phyloP scores from a whole-genome alignment of 2,113 vertebrate genomes.

The Sapayoa aenigma region DNA sequence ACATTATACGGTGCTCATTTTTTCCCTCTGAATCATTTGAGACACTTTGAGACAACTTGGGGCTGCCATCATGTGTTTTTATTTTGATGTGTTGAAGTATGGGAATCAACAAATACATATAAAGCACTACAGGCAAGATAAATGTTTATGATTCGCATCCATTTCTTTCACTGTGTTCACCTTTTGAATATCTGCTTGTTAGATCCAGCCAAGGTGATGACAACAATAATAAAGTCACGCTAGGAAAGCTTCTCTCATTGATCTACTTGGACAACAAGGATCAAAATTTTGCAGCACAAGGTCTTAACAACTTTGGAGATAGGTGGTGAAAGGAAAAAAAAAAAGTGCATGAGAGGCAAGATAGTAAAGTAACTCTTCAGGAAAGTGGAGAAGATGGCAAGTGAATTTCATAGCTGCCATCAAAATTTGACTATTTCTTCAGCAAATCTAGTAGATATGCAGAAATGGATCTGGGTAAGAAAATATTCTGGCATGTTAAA shows the following conservation, averaged over 20 bases:
- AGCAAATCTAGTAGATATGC: background rate
- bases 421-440: background rate
- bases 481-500: background rate
- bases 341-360: background rate
- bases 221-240: background rate
- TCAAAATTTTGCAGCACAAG: background rate
- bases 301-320: background rate
- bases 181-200: background rate
- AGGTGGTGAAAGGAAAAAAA: background rate
- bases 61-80: background rate
- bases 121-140: background rate
- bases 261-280: background rate
- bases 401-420: background rate
- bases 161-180: background rate
- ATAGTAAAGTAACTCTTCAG: background rate
- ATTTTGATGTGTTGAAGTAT: background rate
- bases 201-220: background rate
- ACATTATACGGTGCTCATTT: background rate
- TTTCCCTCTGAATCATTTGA: background rate
- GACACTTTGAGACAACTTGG: background rate
- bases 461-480: background rate
- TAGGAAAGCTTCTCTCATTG: background rate
- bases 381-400: background rate
- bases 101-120: background rate
- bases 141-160: background rate